A percentile compares a stretch with the other conserved stretches of the same genome.
phyloP scores from a whole-genome alignment of 2,797 vertebrate genomes.

The Neopelma chrysocephalum region DNA sequence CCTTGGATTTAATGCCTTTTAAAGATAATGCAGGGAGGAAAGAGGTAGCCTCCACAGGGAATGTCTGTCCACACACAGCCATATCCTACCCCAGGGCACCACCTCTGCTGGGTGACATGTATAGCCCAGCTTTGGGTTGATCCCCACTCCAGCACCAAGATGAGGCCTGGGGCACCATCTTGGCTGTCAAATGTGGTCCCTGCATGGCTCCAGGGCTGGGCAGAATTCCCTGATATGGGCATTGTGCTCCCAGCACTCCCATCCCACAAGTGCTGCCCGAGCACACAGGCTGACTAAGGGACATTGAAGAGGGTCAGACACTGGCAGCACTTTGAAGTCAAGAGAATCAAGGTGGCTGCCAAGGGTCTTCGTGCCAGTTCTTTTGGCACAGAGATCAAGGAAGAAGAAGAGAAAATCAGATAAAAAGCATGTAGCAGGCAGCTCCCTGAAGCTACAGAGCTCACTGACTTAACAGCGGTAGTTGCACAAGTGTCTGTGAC shows the following conservation, averaged over 20 bases:
- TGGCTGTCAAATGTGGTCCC: accelerated
- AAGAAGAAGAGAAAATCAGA: neutral
- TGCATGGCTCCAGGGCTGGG: neutral
- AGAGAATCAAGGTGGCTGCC: neutral
- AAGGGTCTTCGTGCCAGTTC: slow-evolving; percentile 31
- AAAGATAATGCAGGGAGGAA: neutral
- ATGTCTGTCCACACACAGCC: neutral
- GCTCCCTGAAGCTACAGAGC: neutral
- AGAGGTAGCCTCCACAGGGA: accelerated
- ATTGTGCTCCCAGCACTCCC: neutral
- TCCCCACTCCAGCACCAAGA: accelerated
- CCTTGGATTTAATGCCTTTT: neutral
- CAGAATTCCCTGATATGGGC: neutral
- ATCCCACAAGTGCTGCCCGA: neutral
- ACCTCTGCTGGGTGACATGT: accelerated
- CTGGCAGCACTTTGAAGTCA: slow-evolving; percentile 21
- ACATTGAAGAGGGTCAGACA: neutral
- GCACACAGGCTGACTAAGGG: neutral
- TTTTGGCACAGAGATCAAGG: slow-evolving; percentile 28
- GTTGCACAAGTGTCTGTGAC: slow-evolving; percentile 2
- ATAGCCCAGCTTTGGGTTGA: neutral
- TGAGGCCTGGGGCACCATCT: neutral
- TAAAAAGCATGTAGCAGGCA: neutral
- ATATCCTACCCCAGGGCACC: neutral
- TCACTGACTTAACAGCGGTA: neutral